Conservation (phyloP, 2,888 invertebrate genomes). For the Rambutsinella grinnellia region DNA sequence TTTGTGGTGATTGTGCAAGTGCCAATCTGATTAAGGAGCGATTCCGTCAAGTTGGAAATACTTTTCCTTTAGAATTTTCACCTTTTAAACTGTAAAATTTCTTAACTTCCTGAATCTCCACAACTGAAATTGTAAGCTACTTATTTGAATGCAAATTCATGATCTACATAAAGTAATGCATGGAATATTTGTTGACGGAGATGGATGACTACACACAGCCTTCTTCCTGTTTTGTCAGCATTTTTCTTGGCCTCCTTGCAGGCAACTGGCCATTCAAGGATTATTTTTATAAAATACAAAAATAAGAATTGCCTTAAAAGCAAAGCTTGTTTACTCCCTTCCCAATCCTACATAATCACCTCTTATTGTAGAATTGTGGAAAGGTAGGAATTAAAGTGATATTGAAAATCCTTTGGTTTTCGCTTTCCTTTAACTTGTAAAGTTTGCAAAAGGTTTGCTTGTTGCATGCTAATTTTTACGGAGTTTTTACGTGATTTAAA, state of each 20-base stretch:
- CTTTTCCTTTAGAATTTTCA: no score
- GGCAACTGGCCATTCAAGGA: conserved; percentile 7
- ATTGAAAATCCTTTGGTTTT: background rate
- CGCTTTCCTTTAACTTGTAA: background rate
- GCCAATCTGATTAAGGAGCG: background rate
- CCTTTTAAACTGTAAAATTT: no score
- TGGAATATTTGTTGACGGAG: conserved; percentile 42
- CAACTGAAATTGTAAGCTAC: conserved; percentile 32
- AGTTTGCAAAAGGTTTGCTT: conserved; percentile 11
- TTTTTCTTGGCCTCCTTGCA: background rate
- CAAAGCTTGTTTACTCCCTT: no score
- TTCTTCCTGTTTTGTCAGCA: conserved; percentile 25
- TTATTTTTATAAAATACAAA: no score
- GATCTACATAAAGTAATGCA: conserved; percentile 47
- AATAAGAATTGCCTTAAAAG: no score
- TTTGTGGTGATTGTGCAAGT: background rate
- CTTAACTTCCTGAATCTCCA: no score
- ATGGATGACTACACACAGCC: conserved; percentile 37
- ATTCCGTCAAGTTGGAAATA: background rate
- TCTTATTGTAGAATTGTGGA: conserved; percentile 27
- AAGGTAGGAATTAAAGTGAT: conserved; percentile 49
- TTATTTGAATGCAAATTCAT: conserved; percentile 55
- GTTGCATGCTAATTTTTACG: conserved; percentile 43
- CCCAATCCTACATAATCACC: no score
- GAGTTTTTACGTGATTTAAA: no score